Evolutionary conservation across 2,797 vertebrate genomes (phyloP).

Genomic region (Propithecus perrieri): DNA sequence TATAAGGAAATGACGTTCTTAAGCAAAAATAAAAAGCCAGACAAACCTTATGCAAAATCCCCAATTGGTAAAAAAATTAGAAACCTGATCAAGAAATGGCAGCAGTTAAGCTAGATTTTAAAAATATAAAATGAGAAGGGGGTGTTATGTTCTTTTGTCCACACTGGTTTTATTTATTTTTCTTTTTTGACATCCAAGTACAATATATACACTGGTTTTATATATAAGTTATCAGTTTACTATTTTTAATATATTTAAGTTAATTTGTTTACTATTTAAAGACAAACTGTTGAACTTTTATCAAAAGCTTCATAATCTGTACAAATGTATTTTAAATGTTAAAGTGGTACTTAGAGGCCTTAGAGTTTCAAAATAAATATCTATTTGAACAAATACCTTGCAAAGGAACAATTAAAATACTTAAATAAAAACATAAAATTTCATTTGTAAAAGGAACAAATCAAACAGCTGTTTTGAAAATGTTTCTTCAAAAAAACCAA

Average conservation of each 20-base stretch:
- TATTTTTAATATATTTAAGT: background rate
- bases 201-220: background rate
- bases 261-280: conserved; percentile 36
- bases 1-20: background rate
- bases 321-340: conserved; percentile 23
- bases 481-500: background rate
- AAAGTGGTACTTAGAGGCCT: background rate
- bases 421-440: background rate
- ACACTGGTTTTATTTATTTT: background rate
- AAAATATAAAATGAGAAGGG: background rate
- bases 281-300: background rate
- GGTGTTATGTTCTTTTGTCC: background rate
- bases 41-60: background rate
- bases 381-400: background rate
- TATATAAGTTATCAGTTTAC: background rate
- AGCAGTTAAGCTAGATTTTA: background rate
- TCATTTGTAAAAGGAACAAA: background rate
- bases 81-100: background rate
- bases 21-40: background rate
- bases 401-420: background rate
- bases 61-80: background rate
- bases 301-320: background rate
- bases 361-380: background rate
- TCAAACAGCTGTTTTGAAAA: background rate
- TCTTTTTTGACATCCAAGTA: no score